These are phyloP conservation scores for Pseudanteris insignis DNA, from an alignment of 2,888 invertebrate genomes.

Conservation along the genomic window DNA sequence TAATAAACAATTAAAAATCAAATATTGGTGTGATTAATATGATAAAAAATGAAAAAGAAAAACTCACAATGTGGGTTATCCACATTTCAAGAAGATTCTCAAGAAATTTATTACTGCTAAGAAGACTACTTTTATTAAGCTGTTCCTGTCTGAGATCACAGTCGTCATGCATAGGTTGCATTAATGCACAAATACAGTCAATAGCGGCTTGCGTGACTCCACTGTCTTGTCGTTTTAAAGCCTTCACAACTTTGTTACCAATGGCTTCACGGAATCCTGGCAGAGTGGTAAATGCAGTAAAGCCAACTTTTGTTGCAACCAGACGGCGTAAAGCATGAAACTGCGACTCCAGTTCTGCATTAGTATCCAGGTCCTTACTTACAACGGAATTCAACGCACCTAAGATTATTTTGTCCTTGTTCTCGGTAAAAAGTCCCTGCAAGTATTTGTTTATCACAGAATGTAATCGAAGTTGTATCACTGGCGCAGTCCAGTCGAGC, in stretches of 20 bases:
- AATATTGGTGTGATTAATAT: background rate
- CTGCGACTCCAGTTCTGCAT: slow-evolving; percentile 88
- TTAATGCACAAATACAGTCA: slow-evolving; percentile 95
- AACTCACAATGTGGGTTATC: slow-evolving; percentile 88
- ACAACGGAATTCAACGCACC: slow-evolving; percentile 88
- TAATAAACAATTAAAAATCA: background rate
- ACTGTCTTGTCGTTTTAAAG: slow-evolving; percentile 85
- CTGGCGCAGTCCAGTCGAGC: slow-evolving; percentile 63
- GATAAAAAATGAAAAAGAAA: background rate
- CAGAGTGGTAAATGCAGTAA: slow-evolving; percentile 91
- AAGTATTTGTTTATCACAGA: slow-evolving; percentile 61
- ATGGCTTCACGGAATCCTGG: slow-evolving; percentile 94
- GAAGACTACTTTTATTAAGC: slow-evolving; percentile 93
- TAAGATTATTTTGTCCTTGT: slow-evolving; percentile 96
- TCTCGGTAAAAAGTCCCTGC: slow-evolving; percentile 95
- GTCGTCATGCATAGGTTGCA: slow-evolving; percentile 98
- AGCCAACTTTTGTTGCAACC: slow-evolving; percentile 97
- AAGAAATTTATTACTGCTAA: slow-evolving; percentile 90
- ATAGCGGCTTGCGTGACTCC: slow-evolving; percentile 96
- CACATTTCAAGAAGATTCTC: slow-evolving; percentile 95
- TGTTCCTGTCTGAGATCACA: slow-evolving; percentile 98
- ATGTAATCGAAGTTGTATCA: slow-evolving; percentile 57
- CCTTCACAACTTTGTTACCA: slow-evolving; percentile 90
- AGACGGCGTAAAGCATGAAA: slow-evolving; percentile 93
- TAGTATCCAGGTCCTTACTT: slow-evolving; percentile 73